These are phyloP conservation scores for Hoplostethus mediterraneus DNA, from an alignment of 2,797 vertebrate genomes.

Conservation along the genomic window DNA sequence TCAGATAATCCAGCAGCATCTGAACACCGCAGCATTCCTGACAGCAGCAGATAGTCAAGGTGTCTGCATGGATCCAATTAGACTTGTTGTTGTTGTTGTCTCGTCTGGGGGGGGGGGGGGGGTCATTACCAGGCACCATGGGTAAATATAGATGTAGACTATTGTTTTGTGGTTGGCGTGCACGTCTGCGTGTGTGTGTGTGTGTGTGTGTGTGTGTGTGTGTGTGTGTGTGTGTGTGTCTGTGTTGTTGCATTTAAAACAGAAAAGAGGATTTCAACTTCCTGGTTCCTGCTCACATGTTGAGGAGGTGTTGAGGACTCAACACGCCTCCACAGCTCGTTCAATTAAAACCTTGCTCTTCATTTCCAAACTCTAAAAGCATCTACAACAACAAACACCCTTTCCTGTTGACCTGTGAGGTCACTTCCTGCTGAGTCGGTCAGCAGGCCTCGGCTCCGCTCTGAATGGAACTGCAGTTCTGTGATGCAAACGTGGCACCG, in stretches of 20 bases:
- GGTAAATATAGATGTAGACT: neutral
- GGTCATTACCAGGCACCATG: conserved; percentile 14
- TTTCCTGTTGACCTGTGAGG: neutral
- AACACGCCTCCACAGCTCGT: no score
- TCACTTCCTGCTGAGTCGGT: neutral
- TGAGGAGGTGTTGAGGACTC: no score
- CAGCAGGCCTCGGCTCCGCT: conserved; percentile 38
- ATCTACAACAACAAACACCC: neutral
- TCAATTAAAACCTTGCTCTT: no score
- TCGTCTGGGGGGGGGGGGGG: no score
- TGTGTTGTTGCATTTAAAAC: neutral
- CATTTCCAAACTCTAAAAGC: neutral
- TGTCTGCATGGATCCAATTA: conserved; percentile 26
- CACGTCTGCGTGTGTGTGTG: neutral
- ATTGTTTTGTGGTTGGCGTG: neutral
- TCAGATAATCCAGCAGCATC: neutral
- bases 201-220: conserved; percentile 11
- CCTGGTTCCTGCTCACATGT: no score
- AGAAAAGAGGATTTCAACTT: no score
- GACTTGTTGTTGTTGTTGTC: no score
- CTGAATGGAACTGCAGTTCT: conserved; percentile 75
- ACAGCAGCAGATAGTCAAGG: neutral
- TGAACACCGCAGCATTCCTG: conserved; percentile 2
- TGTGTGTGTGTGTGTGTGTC: conserved; percentile 13
- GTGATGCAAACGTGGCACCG: conserved; percentile 84